These are phyloP conservation scores for Zaprionus gabonicus DNA, from an alignment of 1,140 invertebrate species.

Conservation along the genomic window DNA sequence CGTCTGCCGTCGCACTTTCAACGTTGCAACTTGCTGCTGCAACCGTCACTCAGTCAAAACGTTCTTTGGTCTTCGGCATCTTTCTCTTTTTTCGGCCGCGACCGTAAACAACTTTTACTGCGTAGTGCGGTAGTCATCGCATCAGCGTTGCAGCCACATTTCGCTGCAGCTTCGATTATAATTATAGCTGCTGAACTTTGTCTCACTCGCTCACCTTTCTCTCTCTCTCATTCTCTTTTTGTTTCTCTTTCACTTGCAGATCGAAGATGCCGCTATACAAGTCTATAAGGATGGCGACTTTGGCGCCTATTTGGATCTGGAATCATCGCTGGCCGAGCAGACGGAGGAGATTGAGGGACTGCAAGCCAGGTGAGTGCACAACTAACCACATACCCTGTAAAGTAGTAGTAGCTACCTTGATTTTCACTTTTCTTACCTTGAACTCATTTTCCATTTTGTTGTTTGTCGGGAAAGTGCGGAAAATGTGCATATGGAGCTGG, in stretches of 20 bases:
- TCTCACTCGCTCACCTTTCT: slow-evolving; percentile 21
- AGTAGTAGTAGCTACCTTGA: background rate
- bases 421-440: slow-evolving; percentile 54
- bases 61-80: slow-evolving; percentile 65
- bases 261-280: slow-evolving; percentile 98
- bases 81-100: slow-evolving; percentile 52
- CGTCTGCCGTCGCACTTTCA: slow-evolving; percentile 69
- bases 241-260: slow-evolving; percentile 87
- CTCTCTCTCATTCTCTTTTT: slow-evolving; percentile 7
- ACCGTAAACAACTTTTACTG: slow-evolving; percentile 81
- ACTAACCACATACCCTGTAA: background rate
- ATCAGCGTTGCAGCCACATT: slow-evolving; percentile 49
- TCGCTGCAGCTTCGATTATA: slow-evolving; percentile 75
- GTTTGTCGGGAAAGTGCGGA: slow-evolving; percentile 39
- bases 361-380: slow-evolving; percentile 92
- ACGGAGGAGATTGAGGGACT: slow-evolving; percentile 98
- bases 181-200: slow-evolving; percentile 52
- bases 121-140: slow-evolving; percentile 70
- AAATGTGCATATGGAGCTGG: slow-evolving; percentile 47
- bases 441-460: slow-evolving; percentile 53
- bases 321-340: slow-evolving; percentile 97
- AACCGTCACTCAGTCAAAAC: slow-evolving; percentile 55
- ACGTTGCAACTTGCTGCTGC: slow-evolving; percentile 13
- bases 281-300: slow-evolving; percentile 98
- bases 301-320: slow-evolving; percentile 97